A percentile compares a stretch with the other conserved stretches of the same genome.
Conservation (phyloP, 2,888 invertebrate genomes). For the Parnassius orleans region DNA sequence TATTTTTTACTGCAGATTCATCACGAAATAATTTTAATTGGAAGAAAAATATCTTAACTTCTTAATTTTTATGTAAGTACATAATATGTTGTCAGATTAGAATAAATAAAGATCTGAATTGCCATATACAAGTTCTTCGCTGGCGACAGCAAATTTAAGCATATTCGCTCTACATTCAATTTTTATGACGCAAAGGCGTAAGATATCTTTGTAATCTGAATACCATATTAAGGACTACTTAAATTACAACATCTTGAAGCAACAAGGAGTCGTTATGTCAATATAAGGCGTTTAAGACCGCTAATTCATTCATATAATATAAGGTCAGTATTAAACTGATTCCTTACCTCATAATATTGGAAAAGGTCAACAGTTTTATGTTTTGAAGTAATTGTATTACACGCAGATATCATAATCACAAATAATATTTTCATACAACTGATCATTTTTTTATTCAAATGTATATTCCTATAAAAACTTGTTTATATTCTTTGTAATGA, state of each 20-base stretch:
- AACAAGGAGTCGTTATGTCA: slow-evolving; percentile 23
- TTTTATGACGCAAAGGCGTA: slow-evolving; percentile 21
- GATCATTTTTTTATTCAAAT: too few relatives aligned
- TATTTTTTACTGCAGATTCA: slow-evolving; percentile 3
- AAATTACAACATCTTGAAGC: slow-evolving; percentile 23
- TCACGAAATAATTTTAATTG: slow-evolving; percentile 10
- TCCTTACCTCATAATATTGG: slow-evolving; percentile 41
- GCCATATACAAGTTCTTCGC: neutral
- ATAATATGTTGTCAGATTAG: slow-evolving; percentile 8
- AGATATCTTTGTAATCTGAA: slow-evolving; percentile 26
- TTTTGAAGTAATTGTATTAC: slow-evolving; percentile 40
- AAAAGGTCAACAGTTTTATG: slow-evolving; percentile 48
- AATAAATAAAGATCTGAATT: slow-evolving; percentile 2
- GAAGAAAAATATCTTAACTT: slow-evolving; percentile 10
- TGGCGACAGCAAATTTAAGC: slow-evolving; percentile 8
- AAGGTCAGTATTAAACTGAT: slow-evolving; percentile 50
- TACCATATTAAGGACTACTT: slow-evolving; percentile 22
- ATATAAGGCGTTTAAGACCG: slow-evolving; percentile 9
- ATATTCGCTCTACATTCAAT: slow-evolving; percentile 18
- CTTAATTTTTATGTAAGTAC: slow-evolving; percentile 3
- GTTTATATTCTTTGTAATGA: too few relatives aligned
- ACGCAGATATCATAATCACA: neutral
- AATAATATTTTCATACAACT: too few relatives aligned
- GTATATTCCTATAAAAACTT: too few relatives aligned
- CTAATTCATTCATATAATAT: slow-evolving; percentile 25